Base-by-base conservation (phyloP, 2,888 invertebrate genomes). In the Alloscopus bannaensis region DNA sequence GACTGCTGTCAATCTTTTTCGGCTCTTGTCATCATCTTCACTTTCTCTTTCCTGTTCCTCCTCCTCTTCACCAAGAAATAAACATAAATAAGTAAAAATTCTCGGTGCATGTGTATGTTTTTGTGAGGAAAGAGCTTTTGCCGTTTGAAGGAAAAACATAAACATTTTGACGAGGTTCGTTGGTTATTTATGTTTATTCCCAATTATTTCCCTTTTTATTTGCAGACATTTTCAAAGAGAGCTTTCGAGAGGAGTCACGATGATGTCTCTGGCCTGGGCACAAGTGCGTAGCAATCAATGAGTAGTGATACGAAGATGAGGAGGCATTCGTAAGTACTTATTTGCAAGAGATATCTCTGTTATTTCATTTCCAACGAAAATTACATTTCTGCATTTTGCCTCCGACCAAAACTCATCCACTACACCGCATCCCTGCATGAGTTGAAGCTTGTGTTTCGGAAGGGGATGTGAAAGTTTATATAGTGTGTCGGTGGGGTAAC, bases 141-240 rank as follows among this genome's bases (percentile, higher is more conserved):
- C 42, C 22, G 47, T 28, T n/a, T n/a, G 65, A 70, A 71, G 78
- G 78, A 78, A 78, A 78, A 78, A 64, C 78, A 78, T 78, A 78
- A 78, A 78, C 78, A 78, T 71, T 78, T 78, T 78, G 78, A 78
- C 70, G 78, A 78, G 78, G 65, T 78, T 71, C 78, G 78, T 78
- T 78, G 70, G 65, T 70, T 78, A 78, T 78, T 78, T 78, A 78
- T 78, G 78, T 78, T 64, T 65, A 78, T 70, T 71, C 71, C 70
- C 78, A 78, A 78, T 78, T 78, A 78, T 78, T 78, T 71, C 71
- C 78, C 57, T 55, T 64, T 65, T 65, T 65, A 47, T 29, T 66
- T 60, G 26, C 31, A 16, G 60, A 60, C n/a, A n/a, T n/a, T n/a
- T n/a, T n/a, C n/a, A n/a, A n/a, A n/a, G 24, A 62, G 57, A 29